These are phyloP conservation scores for Tautogolabrus adspersus DNA, from an alignment of 2,113 vertebrate genomes.

Conservation along the genomic window DNA sequence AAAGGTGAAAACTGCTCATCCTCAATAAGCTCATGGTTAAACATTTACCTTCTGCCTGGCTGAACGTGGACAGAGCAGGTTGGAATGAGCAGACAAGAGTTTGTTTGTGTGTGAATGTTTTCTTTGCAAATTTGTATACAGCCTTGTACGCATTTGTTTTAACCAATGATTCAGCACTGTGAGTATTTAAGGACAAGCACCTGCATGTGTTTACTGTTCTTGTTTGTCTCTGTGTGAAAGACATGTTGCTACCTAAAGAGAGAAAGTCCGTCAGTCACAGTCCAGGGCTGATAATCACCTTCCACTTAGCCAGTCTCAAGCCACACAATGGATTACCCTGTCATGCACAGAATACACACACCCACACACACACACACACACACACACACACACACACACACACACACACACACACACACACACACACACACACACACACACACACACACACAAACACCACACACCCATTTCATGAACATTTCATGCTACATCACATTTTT, in stretches of 20 bases:
- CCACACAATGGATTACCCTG: conserved; percentile 54
- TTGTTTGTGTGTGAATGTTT: neutral
- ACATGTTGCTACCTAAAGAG: conserved; percentile 53
- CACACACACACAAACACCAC: no score
- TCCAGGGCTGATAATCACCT: conserved; percentile 73
- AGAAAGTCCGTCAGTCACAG: conserved; percentile 64
- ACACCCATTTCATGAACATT: neutral
- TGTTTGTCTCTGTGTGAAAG: conserved; percentile 41
- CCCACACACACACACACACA: neutral
- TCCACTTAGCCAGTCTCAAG: conserved; percentile 61
- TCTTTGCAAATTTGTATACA: neutral
- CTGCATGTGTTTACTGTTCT: conserved; percentile 6
- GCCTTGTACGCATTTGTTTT: neutral
- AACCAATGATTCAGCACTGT: neutral
- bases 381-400: no score
- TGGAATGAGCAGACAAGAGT: neutral
- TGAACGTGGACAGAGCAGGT: conserved; percentile 20
- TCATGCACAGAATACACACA: conserved; percentile 27
- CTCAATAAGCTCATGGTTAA: conserved; percentile 44
- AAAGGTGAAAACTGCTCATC: conserved; percentile 40
- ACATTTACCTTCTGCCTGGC: conserved; percentile 33
- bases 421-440: neutral
- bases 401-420: conserved; percentile 15
- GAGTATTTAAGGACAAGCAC: conserved; percentile 11
- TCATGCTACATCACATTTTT: neutral